These are phyloP conservation scores for Dicycla oo DNA, from an alignment of 2,888 invertebrate genomes.

Conservation along the genomic window DNA sequence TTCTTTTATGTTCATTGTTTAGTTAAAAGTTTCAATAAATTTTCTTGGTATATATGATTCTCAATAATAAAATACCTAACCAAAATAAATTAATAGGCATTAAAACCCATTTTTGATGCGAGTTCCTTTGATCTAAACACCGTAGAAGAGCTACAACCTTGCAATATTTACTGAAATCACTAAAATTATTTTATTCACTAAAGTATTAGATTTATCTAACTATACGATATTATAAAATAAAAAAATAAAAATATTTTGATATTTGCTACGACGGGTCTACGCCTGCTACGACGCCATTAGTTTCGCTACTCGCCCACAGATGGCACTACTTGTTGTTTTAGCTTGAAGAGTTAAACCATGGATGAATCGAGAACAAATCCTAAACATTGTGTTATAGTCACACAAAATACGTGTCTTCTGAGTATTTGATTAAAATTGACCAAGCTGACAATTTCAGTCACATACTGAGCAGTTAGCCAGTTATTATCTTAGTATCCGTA, in stretches of 20 bases:
- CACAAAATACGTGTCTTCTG: constrained; percentile 5
- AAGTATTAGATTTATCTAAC: background rate
- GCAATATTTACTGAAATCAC: background rate
- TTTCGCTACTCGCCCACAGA: constrained; percentile 80
- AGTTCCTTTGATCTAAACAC: background rate
- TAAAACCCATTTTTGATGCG: too few relatives aligned
- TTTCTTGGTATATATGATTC: background rate
- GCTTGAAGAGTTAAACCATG: background rate
- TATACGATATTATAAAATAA: background rate
- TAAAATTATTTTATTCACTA: background rate
- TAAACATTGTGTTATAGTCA: background rate
- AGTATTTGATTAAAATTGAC: background rate
- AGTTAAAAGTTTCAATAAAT: background rate
- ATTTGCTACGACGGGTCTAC: constrained; percentile 13
- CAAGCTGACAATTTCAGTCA: background rate
- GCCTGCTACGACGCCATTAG: constrained; percentile 13
- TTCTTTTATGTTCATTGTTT: background rate
- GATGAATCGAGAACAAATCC: constrained; percentile 32
- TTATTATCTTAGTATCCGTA: background rate
- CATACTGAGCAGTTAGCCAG: background rate
- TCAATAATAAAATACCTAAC: too few relatives aligned
- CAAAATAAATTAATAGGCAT: background rate
- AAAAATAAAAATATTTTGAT: background rate
- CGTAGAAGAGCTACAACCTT: background rate
- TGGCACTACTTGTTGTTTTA: constrained; percentile 72